Evolutionary conservation across 2,888 invertebrate genomes (phyloP).

Genomic region (Ypsolopha scabrella): DNA sequence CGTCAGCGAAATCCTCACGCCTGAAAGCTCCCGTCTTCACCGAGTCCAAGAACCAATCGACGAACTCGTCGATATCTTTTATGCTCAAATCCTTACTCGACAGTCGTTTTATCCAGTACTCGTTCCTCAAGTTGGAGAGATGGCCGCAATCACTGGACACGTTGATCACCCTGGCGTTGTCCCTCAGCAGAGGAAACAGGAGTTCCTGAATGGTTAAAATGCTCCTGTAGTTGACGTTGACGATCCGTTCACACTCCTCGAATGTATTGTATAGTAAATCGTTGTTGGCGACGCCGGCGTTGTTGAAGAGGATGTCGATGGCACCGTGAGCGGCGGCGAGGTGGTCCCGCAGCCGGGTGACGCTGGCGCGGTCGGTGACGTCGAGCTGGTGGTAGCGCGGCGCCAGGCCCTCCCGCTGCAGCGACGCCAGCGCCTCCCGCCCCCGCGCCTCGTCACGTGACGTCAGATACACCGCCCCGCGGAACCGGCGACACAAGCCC

Average conservation of each 20-base stretch:
- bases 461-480: constrained; percentile 76
- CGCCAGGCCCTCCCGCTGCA: constrained; percentile 57
- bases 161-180: constrained; percentile 78
- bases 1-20: constrained; percentile 38
- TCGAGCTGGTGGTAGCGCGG: constrained; percentile 77
- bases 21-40: constrained; percentile 32
- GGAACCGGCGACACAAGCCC: constrained; percentile 67
- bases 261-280: constrained; percentile 15
- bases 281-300: constrained; percentile 73
- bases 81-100: constrained; percentile 31
- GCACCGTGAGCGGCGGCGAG: constrained; percentile 72
- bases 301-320: constrained; percentile 81
- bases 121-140: constrained; percentile 66
- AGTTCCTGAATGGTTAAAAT: constrained; percentile 71
- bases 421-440: constrained; percentile 57
- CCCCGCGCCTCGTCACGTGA: constrained; percentile 68
- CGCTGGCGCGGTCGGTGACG: constrained; percentile 67
- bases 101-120: constrained; percentile 35
- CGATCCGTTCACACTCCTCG: constrained; percentile 68
- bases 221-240: constrained; percentile 77
- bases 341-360: constrained; percentile 64
- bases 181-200: constrained; percentile 75
- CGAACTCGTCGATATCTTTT: constrained; percentile 55
- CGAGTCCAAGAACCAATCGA: constrained; percentile 72
- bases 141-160: constrained; percentile 78